These are phyloP conservation scores for Drosophila leonis DNA, from an alignment of 2,888 invertebrate genomes.

Conservation along the genomic window DNA sequence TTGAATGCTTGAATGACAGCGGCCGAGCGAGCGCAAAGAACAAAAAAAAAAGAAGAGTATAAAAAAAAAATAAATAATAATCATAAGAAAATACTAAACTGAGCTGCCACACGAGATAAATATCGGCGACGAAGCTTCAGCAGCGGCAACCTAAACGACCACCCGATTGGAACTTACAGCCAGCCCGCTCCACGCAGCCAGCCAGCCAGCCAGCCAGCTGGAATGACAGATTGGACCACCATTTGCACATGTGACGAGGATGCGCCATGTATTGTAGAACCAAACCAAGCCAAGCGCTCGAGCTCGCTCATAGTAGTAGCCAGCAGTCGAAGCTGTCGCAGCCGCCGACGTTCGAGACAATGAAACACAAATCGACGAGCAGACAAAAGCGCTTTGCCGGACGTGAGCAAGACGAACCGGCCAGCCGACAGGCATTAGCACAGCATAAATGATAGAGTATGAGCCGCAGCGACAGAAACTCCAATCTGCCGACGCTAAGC, in stretches of 20 bases:
- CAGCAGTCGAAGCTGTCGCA: conserved; percentile 4
- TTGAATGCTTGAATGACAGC: conserved; percentile 69
- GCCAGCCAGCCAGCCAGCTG: conserved; percentile 37
- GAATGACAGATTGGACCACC: conserved; percentile 69
- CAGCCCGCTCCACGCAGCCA: conserved; percentile 22
- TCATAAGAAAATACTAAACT: conserved; percentile 47
- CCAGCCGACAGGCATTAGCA: conserved; percentile 7
- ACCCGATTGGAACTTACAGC: conserved; percentile 21
- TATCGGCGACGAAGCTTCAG: conserved; percentile 38
- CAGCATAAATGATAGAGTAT: conserved; percentile 22
- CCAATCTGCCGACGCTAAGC: neutral
- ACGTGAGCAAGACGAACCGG: conserved; percentile 2
- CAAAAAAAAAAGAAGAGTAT: neutral
- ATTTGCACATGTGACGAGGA: conserved; percentile 62
- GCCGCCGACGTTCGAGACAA: conserved; percentile 39
- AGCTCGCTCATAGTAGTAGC: conserved; percentile 5
- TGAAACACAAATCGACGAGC: conserved; percentile 48
- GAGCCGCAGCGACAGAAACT: neutral
- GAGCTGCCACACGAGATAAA: conserved; percentile 59
- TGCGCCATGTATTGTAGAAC: conserved; percentile 16
- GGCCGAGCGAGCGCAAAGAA: conserved; percentile 30
- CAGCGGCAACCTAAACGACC: conserved; percentile 16
- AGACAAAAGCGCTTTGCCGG: conserved; percentile 5
- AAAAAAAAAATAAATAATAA: conserved; percentile 14
- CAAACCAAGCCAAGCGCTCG: neutral